Base-by-base conservation (phyloP, 2,797 vertebrate genomes). In the Petrocephalus sullivani region DNA sequence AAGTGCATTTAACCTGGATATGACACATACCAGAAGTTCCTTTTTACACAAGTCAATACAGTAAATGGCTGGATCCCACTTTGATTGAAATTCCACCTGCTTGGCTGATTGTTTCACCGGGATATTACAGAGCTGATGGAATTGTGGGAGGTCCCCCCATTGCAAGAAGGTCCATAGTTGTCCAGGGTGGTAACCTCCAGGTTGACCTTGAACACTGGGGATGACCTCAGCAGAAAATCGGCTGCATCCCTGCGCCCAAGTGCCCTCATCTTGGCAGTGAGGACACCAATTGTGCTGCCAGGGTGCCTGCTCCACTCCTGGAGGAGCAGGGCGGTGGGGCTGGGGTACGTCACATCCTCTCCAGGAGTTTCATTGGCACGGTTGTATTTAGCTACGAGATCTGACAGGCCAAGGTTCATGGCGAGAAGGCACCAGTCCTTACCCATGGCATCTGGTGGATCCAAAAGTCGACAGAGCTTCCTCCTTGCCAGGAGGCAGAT, bases 371-470 rank as follows among this genome's bases (percentile, higher is more conserved):
- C 96, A 3, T 95, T 96, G 54, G 93, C 93, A 87, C 92, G 95
- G 87, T 98, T 97, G 90, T 98, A 95, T 90, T 98, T 98, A 89
- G 98, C 98, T 93, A 99, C 98, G 85, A 99, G 93, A 12, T 99
- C 98, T 0, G 97, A 96, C 86, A 99, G 97, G 90, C 98, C 98
- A 85, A 99, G 93, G 94, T 99, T 99, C 98, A 99, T 99, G 91
- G 98, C 98, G 67, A 99, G 95, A 93, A 99, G 97, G 94, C 98
- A 99, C 98, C 98, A 99, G 90, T 99, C 98, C 93, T 99, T 99
- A 71, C 98, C 98, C 94, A 99, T 96, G 51, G 98, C 97, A 90
- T 99, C 98, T 0, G 97, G 98, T 0, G 97, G 97, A 95, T 99
- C 98, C 93, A 99, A 93, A 94, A 99, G 95, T 88, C 98, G 96